These are phyloP conservation scores for Orbicella faveolata DNA, from an alignment of 64 coral and sea anemone genomes.

Conservation along the genomic window DNA sequence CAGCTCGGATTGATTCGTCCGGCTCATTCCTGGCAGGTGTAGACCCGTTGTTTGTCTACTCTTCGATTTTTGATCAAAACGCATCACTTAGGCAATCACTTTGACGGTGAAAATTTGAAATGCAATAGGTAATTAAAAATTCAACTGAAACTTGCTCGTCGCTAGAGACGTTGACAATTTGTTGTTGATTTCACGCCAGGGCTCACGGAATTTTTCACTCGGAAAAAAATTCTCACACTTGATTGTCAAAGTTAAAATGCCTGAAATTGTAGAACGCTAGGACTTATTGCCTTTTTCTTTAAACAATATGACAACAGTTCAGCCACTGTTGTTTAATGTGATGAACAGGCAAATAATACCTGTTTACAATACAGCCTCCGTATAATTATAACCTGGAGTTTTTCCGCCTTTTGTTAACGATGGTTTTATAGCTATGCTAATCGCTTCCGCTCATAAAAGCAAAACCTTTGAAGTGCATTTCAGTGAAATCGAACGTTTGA, in stretches of 20 bases:
- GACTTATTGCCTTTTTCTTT: constrained; percentile 1
- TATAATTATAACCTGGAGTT: constrained; percentile 30
- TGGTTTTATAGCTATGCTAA: constrained; percentile 19
- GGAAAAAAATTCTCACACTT: not conserved
- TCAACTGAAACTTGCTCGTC: not conserved
- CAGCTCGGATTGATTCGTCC: not conserved
- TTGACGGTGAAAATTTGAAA: not conserved
- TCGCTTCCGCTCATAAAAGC: not conserved
- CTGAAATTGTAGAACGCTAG: not conserved
- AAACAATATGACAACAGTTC: not conserved
- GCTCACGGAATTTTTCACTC: not conserved
- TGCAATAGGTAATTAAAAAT: constrained; percentile 23
- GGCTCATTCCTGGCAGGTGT: not conserved
- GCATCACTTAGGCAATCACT: not conserved
- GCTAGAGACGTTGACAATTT: not conserved
- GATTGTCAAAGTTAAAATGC: not conserved
- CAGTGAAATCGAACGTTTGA: not conserved
- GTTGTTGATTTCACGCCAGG: not conserved
- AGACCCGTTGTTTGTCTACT: not conserved
- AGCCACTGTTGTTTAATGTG: not conserved
- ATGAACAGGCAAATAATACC: not conserved
- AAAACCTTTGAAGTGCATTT: not conserved
- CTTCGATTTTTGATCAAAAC: not conserved
- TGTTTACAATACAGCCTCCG: constrained; percentile 37
- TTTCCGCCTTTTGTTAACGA: constrained; percentile 24